Evolutionary conservation across 2,888 invertebrate species (phyloP).

Genomic region (Odontocerum albicorne): DNA sequence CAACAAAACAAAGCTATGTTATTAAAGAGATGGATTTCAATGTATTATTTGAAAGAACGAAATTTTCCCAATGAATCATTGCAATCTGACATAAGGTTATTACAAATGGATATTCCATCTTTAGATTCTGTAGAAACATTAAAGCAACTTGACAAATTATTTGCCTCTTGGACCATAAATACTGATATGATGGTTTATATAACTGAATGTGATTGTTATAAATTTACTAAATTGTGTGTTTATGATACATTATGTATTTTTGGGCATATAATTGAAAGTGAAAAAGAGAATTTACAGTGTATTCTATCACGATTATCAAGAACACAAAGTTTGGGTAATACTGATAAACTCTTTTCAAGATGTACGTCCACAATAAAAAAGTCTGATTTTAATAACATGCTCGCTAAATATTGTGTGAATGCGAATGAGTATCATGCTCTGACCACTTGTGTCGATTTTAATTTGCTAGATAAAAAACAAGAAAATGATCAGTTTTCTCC

Average conservation of each 20-base stretch:
- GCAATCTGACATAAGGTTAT: conserved; percentile 44
- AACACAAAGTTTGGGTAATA: conserved; percentile 56
- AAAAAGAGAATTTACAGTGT: conserved; percentile 56
- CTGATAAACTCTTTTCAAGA: conserved; percentile 58
- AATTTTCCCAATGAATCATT: conserved; percentile 53
- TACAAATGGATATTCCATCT: conserved; percentile 48
- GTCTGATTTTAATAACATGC: conserved; percentile 55
- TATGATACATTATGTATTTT: conserved; percentile 63
- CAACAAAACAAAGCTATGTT: conserved; percentile 61
- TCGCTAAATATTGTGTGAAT: conserved; percentile 56
- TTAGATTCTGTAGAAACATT: conserved; percentile 42
- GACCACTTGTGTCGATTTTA: conserved; percentile 55
- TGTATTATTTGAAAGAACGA: conserved; percentile 54
- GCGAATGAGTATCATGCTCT: conserved; percentile 57
- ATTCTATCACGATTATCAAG: conserved; percentile 63
- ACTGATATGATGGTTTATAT: conserved; percentile 61
- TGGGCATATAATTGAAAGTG: conserved; percentile 64
- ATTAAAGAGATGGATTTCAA: conserved; percentile 63
- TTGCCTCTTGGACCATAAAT: conserved; percentile 59
- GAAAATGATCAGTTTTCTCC: neutral
- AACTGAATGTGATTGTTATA: conserved; percentile 51
- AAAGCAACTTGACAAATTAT: conserved; percentile 53
- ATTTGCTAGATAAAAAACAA: conserved; percentile 44
- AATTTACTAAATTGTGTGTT: conserved; percentile 57
- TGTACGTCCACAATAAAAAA: conserved; percentile 52